Evolutionary conservation across 2,797 vertebrate genomes (phyloP), one percentile per base, ranked within the genome.

Genomic region (Bovichtus diacanthus): DNA sequence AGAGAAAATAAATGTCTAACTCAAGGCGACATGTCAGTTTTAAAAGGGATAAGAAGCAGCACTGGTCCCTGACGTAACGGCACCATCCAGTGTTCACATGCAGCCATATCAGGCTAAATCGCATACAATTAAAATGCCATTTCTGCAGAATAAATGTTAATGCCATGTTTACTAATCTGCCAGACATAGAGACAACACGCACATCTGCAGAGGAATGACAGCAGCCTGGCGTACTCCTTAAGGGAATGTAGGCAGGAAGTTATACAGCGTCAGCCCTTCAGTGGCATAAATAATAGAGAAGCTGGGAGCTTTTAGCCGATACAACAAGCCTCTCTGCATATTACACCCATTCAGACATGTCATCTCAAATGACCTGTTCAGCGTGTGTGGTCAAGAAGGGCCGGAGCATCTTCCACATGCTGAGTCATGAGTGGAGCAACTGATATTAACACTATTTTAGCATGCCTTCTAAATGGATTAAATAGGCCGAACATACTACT

Each of bases 261-360:
- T 77, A 71, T 65, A 82, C 39, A 31, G 78, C 71, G 76, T 85
- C 87, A 74, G 77, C 64, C 80, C 74, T 78, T 67, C 68, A n/a
- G 66, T 11, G 29, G 41, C 62, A 66, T 93, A 51, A 91, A 93
- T 92, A 94, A 91, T 93, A 82, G 74, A 87, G 80, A 86, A 74
- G 82, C 77, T 59, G 72, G 80, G 75, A 85, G 89, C 90, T 91
- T 88, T 90, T 90, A 93, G 89, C 87, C 78, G 81, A 88, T 81
- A 87, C 82, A 91, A 90, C 87, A 88, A 90, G 74, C 81, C 81
- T 79, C 85, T 90, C 85, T 83, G 70, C 78, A 82, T 78, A 90
- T 92, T 87, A 86, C 78, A 75, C 29, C 61, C 87, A 81, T 81
- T 90, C 82, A 88, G 80, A 90, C 74, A 16, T 38, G 86, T 89